Base-by-base conservation (phyloP, 2,888 invertebrate species). In the Timandra comae region DNA sequence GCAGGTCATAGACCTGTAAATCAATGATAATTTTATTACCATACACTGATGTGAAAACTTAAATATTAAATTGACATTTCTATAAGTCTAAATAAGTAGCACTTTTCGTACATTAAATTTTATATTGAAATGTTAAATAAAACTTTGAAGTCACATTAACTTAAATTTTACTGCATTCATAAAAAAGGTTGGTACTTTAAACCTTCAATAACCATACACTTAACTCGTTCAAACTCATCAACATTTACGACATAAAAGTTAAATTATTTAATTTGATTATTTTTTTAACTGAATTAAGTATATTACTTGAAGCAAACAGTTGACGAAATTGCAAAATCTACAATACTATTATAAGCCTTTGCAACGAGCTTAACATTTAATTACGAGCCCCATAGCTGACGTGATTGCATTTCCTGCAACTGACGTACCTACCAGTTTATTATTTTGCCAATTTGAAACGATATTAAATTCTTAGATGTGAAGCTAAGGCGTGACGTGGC, bases 391-490 rank as follows among this genome's bases (percentile, higher is more conserved):
- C 66, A 68, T 69, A 72, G 68, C 69, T 65, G 74, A 61, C 71
- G 66, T 77, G 75, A 82, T 81, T 81, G 80, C 80, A 69, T 80
- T 80, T 75, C 72, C 78, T 80, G 76, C 68, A 66, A 59, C 63
- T 78, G 79, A 79, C 79, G 70, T 68, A 51, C 59, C 56, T 68
- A 51, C 59, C 56, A 45, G 73, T 76, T 73, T 77, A 78, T 81
- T 80, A 82, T 81, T 79, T 79, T 70, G 73, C 78, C 73, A 78
- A 79, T 82, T 77, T 73, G 60, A 72, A 77, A 72, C 67, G 69
- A 64, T 76, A 80, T 81, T 77, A 75, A 78, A 76, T 72, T 72
- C 70, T 72, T 67, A 59, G 51, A 65, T 52, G 60, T 62, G 53
- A 55, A 67, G 63, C 48, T 53, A 56, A 65, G 64, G 64, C 56